Conservation (phyloP, 2,888 invertebrate species). For the Elgonia sp. region DNA sequence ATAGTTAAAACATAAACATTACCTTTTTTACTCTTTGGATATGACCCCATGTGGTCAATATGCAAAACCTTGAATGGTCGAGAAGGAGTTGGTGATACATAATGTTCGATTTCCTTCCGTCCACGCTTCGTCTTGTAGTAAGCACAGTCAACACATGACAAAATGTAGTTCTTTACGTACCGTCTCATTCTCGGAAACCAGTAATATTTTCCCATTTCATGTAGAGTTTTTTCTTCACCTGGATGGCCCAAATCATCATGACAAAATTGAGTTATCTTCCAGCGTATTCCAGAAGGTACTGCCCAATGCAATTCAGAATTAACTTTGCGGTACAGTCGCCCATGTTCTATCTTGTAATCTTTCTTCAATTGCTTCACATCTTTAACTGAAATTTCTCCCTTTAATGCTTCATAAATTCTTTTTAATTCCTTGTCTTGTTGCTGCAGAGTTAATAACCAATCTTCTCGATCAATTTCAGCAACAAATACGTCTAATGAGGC, state of each 20-base stretch:
- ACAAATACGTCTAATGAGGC: not conserved
- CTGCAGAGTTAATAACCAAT: conserved; percentile 16
- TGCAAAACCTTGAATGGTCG: conserved; percentile 16
- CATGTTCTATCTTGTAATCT: conserved; percentile 8
- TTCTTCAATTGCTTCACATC: conserved; percentile 1
- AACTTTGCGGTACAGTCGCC: not conserved
- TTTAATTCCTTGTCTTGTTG: conserved; percentile 24
- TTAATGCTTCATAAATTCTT: not conserved
- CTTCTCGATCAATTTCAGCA: conserved; percentile 5
- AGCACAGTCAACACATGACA: conserved; percentile 35
- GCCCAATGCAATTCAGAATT: not conserved
- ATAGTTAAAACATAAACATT: not conserved
- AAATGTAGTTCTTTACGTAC: conserved; percentile 21
- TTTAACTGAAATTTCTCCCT: not conserved
- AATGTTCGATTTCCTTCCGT: conserved; percentile 5
- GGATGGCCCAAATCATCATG: conserved; percentile 29
- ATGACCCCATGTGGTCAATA: conserved; percentile 13
- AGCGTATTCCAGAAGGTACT: conserved; percentile 2
- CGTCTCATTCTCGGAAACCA: conserved; percentile 33
- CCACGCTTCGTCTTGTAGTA: conserved; percentile 8
- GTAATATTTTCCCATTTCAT: conserved; percentile 2
- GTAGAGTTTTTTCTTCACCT: conserved; percentile 14
- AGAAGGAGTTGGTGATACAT: conserved; percentile 1
- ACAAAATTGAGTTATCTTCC: conserved; percentile 2
- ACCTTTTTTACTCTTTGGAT: not conserved